Base-by-base conservation (phyloP, 2,797 vertebrate genomes). In the Spheniscus humboldti region DNA sequence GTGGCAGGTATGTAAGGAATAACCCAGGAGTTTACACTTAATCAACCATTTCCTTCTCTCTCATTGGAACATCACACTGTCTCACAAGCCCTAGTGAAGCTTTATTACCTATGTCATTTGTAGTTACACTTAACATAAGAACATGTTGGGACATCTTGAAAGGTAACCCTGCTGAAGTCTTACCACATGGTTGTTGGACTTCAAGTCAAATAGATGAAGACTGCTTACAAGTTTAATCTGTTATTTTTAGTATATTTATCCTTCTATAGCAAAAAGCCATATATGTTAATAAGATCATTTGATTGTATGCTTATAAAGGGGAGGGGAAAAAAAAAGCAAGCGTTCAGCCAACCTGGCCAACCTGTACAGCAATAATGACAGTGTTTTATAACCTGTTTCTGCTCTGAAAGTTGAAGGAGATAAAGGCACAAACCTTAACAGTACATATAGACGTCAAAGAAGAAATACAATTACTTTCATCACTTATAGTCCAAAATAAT, bases 161-260 rank as follows among this genome's bases (percentile, higher is more conserved):
- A 82, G 83, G 7, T 47, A 60, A 50, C 4, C 19, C 16, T 57
- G 16, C 4, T 69, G 27, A 31, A 47, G 6, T 10, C n/a, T 72
- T 22, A 45, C 10, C 25, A 45, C 0, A 0, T 17, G 3, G 2
- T 9, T 41, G 24, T 39, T 18, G 31, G 39, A 66, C 30, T 52
- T 72, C 52, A 72, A 50, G 63, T 55, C 27, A 59, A 35, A 74
- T 10, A 53, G 18, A 59, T 55, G 14, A 74, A 55, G 25, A 52
- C 19, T 45, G 7, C 33, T 73, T 35, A 68, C 8, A 59, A 39
- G 23, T 60, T 73, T n/a, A 28, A 50, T 39, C 16, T 59, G 5
- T 55, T 67, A 9, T 7, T 39, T 30, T n/a, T 66, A 35, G 72
- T 30, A 14, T 33, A 41, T 43, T 78, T 64, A 33, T 60, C 41